Evolutionary conservation across 2,113 vertebrate species (phyloP).

Genomic region (Notothenia coriiceps): DNA sequence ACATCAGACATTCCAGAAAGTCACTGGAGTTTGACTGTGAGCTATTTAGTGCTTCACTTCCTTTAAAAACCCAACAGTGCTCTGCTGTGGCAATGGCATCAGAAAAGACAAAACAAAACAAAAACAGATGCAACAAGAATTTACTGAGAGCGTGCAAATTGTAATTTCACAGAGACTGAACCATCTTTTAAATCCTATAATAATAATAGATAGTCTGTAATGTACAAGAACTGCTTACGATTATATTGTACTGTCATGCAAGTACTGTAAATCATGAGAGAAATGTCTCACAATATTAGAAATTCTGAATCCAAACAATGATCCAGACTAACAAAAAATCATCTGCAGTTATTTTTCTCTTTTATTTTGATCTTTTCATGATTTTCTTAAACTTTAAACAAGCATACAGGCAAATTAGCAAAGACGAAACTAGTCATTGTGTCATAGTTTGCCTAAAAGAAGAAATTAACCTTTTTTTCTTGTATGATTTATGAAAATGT

Average conservation of each 20-base stretch:
- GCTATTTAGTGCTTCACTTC: slow-evolving; percentile 34
- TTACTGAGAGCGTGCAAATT: slow-evolving; percentile 22
- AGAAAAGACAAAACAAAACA: slow-evolving; percentile 33
- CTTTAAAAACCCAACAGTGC: slow-evolving; percentile 30
- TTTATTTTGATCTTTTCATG: too few species aligned
- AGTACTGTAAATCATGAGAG: neutral
- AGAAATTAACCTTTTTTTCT: neutral
- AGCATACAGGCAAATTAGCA: neutral
- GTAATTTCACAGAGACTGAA: slow-evolving; percentile 26
- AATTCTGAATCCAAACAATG: neutral
- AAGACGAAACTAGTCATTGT: neutral
- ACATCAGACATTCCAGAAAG: slow-evolving; percentile 45
- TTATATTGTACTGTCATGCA: neutral
- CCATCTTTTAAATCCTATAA: slow-evolving; percentile 14
- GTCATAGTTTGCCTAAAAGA: neutral
- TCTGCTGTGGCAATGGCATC: slow-evolving; percentile 40
- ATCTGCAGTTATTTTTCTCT: neutral
- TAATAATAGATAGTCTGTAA: slow-evolving; percentile 13
- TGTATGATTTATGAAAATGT: neutral
- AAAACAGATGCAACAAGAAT: slow-evolving; percentile 66
- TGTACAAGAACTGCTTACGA: neutral
- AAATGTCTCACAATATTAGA: neutral
- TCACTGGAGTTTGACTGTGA: slow-evolving; percentile 30
- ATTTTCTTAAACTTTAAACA: neutral
- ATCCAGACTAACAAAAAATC: neutral